phyloP scores from a whole-genome alignment of 1,140 invertebrate species.

The Leucophenga varia region DNA sequence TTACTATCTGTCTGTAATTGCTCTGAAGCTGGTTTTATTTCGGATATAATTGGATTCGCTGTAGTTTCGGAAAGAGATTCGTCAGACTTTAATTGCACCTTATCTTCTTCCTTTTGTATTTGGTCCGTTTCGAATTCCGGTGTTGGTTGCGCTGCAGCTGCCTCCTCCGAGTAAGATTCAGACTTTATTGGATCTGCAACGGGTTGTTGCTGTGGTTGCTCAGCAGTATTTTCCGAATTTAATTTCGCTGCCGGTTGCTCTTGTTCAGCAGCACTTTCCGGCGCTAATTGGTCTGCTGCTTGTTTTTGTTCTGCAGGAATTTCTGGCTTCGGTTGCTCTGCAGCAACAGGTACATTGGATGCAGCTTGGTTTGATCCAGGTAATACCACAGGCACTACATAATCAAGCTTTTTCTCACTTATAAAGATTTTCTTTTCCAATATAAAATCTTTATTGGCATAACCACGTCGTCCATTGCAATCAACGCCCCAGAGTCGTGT shows the following conservation, averaged over 20 bases:
- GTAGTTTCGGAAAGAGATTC: neutral
- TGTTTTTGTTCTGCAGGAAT: no score
- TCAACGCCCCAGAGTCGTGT: slow-evolving; percentile 71
- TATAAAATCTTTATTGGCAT: slow-evolving; percentile 63
- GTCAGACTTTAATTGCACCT: neutral
- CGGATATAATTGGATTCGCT: neutral
- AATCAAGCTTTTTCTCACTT: slow-evolving; percentile 20
- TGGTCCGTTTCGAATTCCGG: neutral
- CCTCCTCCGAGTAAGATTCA: no score
- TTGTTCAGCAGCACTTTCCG: no score
- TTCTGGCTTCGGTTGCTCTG: no score
- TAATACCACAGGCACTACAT: slow-evolving; percentile 29
- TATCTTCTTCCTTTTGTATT: neutral
- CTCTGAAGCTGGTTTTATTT: neutral
- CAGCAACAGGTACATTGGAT: neutral
- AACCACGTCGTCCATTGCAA: slow-evolving; percentile 70
- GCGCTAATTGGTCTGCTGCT: no score
- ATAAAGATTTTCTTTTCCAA: slow-evolving; percentile 31
- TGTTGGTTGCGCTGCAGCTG: neutral
- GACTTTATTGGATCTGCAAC: neutral
- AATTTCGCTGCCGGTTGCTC: no score
- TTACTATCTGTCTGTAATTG: no score
- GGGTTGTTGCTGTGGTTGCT: neutral
- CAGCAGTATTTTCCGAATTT: neutral
- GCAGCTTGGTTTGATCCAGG: slow-evolving; percentile 15